phyloP scores from a whole-genome alignment of 2,113 vertebrate genomes.

The Lamprologus sp. region DNA sequence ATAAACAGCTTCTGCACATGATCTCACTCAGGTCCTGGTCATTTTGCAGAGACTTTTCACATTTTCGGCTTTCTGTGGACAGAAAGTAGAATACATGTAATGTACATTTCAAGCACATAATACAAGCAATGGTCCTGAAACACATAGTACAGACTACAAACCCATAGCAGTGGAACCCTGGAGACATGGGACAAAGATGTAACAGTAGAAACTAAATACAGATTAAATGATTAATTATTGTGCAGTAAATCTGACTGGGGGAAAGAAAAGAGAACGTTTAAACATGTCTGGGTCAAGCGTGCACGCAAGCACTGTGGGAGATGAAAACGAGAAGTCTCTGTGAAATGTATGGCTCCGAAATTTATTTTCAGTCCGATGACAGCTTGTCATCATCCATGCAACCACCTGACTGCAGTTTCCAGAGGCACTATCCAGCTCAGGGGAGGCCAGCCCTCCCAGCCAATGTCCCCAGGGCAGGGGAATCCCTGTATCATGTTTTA shows the following conservation, averaged over 20 bases:
- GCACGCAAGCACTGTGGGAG: not conserved
- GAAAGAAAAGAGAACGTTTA: not conserved
- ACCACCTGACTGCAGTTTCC: constrained; percentile 9
- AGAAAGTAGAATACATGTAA: not conserved
- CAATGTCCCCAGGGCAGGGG: not conserved
- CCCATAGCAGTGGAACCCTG: not conserved
- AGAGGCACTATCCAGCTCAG: not conserved
- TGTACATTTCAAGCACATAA: not conserved
- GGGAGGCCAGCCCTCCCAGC: not conserved
- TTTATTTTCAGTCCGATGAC: not conserved
- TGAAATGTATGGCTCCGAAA: not conserved
- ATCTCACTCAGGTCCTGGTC: not conserved
- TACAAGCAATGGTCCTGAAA: not conserved
- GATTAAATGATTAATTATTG: not conserved
- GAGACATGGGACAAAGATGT: not conserved
- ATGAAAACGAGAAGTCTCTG: not conserved
- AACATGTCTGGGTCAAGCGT: not conserved
- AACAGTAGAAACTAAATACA: not conserved
- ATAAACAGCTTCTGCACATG: not conserved
- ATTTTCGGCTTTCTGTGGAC: not conserved
- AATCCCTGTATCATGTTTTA: constrained; percentile 12
- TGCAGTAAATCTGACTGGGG: not conserved
- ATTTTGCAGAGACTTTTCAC: not conserved
- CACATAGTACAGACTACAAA: not conserved
- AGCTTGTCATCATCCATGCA: constrained; percentile 21